These are phyloP conservation scores for Anguilla anguilla DNA, from an alignment of 2,797 vertebrate species.

Conservation along the genomic window DNA sequence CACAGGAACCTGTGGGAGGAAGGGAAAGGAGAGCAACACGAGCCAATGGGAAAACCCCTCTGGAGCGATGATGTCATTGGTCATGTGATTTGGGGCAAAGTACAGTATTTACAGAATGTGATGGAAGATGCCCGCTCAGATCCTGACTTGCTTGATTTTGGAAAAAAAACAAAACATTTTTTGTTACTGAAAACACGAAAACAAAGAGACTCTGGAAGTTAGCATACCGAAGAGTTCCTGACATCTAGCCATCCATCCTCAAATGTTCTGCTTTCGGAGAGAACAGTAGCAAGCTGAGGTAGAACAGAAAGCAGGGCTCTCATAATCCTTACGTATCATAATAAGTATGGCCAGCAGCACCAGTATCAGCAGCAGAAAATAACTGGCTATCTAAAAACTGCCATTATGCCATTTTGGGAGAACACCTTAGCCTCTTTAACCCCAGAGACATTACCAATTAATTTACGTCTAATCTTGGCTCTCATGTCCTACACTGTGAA, in stretches of 20 bases:
- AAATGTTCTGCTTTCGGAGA: constrained; percentile 78
- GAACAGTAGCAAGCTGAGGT: constrained; percentile 89
- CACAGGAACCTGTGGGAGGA: constrained; percentile 55
- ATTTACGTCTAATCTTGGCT: not conserved
- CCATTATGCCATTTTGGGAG: not conserved
- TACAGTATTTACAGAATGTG: constrained; percentile 33
- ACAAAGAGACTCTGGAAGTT: constrained; percentile 68
- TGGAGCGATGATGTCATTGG: not conserved
- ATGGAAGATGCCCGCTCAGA: constrained; percentile 43
- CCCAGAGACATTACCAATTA: not conserved
- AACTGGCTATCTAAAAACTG: constrained; percentile 48
- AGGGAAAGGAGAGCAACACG: constrained; percentile 62
- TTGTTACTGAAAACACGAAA: constrained; percentile 47
- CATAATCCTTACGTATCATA: constrained; percentile 75
- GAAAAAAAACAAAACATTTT: constrained; percentile 48
- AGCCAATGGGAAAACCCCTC: constrained; percentile 39
- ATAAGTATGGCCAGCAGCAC: constrained; percentile 43
- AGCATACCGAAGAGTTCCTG: constrained; percentile 64
- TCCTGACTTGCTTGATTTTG: constrained; percentile 56
- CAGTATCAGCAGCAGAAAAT: constrained; percentile 64
- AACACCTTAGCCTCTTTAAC: not conserved
- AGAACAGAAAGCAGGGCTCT: constrained; percentile 84
- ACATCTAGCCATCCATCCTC: constrained; percentile 63
- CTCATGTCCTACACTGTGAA: not conserved
- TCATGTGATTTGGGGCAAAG: constrained; percentile 19